phyloP scores from a whole-genome alignment of 1,140 invertebrate species.

The Drosophila auraria region DNA sequence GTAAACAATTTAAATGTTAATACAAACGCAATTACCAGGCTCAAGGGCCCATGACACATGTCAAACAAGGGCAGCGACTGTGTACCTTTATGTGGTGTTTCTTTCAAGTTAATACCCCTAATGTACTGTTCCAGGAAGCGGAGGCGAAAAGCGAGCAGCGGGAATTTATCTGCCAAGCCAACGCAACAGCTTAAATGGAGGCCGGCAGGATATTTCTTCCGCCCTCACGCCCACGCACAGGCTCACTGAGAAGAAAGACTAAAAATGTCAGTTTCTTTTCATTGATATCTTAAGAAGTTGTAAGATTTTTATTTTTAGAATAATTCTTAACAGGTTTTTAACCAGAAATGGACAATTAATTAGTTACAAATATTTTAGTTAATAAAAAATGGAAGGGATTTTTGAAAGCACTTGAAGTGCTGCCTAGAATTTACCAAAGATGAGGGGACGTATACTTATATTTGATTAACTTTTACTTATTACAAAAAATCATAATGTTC shows the following conservation, averaged over 20 bases:
- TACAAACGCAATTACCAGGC: slow-evolving; percentile 33
- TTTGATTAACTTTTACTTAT: too few species aligned
- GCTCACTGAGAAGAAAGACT: slow-evolving; percentile 11
- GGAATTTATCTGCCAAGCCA: slow-evolving; percentile 55
- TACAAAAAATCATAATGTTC: too few species aligned
- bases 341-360: too few species aligned
- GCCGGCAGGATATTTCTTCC: slow-evolving; percentile 26
- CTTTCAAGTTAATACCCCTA: slow-evolving; percentile 62
- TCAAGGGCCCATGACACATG: slow-evolving; percentile 38
- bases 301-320: not conserved
- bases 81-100: slow-evolving; percentile 27
- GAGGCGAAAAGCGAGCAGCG: slow-evolving; percentile 26
- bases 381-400: too few species aligned
- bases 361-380: not conserved
- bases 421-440: not conserved
- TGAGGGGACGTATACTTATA: too few species aligned
- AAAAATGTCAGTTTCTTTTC: not conserved
- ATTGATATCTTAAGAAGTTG: not conserved
- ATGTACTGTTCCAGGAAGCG: slow-evolving; percentile 48
- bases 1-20: slow-evolving; percentile 54
- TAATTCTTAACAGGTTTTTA: too few species aligned
- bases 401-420: not conserved
- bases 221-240: slow-evolving; percentile 4
- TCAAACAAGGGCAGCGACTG: slow-evolving; percentile 17
- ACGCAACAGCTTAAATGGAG: slow-evolving; percentile 63